These are phyloP conservation scores for Hirtodrosophila duncani DNA, from an alignment of 2,888 invertebrate genomes.

Conservation along the genomic window DNA sequence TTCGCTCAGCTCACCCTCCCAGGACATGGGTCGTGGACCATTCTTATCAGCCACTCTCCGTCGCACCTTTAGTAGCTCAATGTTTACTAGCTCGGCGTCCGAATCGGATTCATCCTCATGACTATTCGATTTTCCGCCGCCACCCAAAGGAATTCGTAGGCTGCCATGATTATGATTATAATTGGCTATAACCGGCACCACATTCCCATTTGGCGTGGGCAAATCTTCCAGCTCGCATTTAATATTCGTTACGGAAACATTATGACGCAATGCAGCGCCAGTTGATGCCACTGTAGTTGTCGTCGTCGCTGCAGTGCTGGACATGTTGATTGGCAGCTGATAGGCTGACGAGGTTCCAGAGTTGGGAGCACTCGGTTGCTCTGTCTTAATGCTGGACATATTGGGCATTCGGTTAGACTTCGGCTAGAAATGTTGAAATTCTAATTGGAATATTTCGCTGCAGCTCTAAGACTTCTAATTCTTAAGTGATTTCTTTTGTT, in stretches of 20 bases:
- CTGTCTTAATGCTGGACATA: slow-evolving; percentile 54
- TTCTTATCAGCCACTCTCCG: slow-evolving; percentile 77
- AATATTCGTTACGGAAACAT: slow-evolving; percentile 90
- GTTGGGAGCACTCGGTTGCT: slow-evolving; percentile 45
- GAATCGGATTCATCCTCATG: slow-evolving; percentile 76
- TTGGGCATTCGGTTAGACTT: slow-evolving; percentile 36
- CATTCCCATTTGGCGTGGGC: slow-evolving; percentile 63
- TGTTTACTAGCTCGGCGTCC: slow-evolving; percentile 77
- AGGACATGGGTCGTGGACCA: slow-evolving; percentile 91
- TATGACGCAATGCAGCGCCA: slow-evolving; percentile 53
- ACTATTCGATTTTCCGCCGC: slow-evolving; percentile 55
- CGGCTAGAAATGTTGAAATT: not conserved
- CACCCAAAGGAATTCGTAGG: slow-evolving; percentile 53
- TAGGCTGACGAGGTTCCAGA: slow-evolving; percentile 39
- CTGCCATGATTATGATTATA: slow-evolving; percentile 59
- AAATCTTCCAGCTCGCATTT: slow-evolving; percentile 79
- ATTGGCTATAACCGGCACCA: slow-evolving; percentile 72
- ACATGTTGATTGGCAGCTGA: slow-evolving; percentile 63
- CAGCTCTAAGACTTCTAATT: slow-evolving; percentile 10
- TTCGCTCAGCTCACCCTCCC: slow-evolving; percentile 95
- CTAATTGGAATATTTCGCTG: slow-evolving; percentile 4
- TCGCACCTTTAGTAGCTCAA: slow-evolving; percentile 79
- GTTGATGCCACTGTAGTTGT: slow-evolving; percentile 10
- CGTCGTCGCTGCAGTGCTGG: slow-evolving; percentile 32
- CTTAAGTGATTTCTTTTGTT: slow-evolving; percentile 37